Percentiles rank a stretch among this genome's conserved stretches.
Evolutionary conservation across 2,797 vertebrate species (phyloP).

Genomic region (Falco naumanni): DNA sequence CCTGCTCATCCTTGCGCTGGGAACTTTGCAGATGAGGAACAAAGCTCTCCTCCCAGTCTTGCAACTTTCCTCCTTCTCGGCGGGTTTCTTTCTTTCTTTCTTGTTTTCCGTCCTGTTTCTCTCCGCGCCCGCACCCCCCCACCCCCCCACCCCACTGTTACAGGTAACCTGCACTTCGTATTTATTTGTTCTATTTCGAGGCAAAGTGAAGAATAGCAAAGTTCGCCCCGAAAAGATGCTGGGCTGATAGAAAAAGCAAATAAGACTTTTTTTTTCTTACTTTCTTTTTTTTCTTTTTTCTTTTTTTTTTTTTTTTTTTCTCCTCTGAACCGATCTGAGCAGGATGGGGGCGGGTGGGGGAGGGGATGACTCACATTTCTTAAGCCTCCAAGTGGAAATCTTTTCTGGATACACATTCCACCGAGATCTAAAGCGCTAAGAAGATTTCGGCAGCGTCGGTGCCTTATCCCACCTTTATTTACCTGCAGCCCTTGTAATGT

Average conservation of each 20-base stretch:
- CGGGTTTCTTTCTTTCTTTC: background rate
- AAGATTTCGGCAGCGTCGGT: constrained; percentile 46
- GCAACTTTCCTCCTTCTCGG: background rate
- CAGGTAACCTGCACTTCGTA: background rate
- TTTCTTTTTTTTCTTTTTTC: background rate
- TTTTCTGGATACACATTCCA: constrained; percentile 44
- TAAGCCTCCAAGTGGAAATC: constrained; percentile 12
- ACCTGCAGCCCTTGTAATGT: constrained; percentile 64
- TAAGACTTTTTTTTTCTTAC: background rate
- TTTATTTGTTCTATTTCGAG: background rate
- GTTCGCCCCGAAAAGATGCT: background rate
- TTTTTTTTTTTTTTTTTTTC: background rate
- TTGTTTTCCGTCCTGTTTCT: background rate
- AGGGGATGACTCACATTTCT: background rate
- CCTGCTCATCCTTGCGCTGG: background rate
- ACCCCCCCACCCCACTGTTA: background rate
- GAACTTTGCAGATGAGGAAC: constrained; percentile 31
- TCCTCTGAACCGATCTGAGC: background rate
- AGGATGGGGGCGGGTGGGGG: background rate
- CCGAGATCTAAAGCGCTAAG: constrained; percentile 43
- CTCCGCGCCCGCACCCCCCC: background rate
- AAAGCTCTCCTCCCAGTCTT: background rate
- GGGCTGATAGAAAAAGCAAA: background rate
- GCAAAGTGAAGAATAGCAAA: background rate
- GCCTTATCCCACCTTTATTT: constrained; percentile 65